Base-by-base conservation (phyloP, 2,797 vertebrate genomes). In the Lutjanus campechanus region DNA sequence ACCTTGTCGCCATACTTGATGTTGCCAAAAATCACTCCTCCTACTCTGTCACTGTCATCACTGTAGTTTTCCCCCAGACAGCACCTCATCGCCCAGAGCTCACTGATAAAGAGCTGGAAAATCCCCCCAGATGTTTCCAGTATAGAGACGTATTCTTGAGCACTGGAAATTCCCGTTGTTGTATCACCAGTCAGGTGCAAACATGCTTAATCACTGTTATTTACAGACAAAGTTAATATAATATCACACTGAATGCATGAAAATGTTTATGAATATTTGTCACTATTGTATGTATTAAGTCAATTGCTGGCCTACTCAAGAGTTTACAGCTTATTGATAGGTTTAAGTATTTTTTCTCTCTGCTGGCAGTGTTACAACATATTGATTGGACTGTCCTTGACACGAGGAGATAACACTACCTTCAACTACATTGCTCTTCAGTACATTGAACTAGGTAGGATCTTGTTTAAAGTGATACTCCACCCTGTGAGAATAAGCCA, bases 41-140 rank as follows among this genome's bases (percentile, higher is more conserved):
- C 47, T 63, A 51, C 51, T 91, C 69, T 4, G 62, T 90, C 84
- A 87, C 73, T 78, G 85, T 91, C 89, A 82, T 77, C 68, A 61
- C 61, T 54, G 58, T 61, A 71, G 71, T 22, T 71, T 69, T 25
- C 22, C 62, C 51, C 22, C 20, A 59, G 64, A 29, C 56, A 81
- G 73, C 61, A 54, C 58, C 71, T 84, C 66, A 68, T 67, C 73
- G 73, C 29, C 50, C 12, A n/a, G 29, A 65, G 69, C 64, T 76
- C 20, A 62, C 46, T 43, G 80, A 84, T 64, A 73, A 81, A 82
- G 50, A 67, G 25, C 58, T 72, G 41, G 36, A 79, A 66, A 55
- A 61, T 68, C 54, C 53, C 64, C 29, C 54, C 0, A 5, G n/a
- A 76, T 20, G 10, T 61, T 71, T 61, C 69, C 74, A 63, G 43